Percentiles rank a stretch among this genome's conserved stretches.
Conservation (phyloP, 92 coral and sea anemone species). For the Desmophyllum pertusum region DNA sequence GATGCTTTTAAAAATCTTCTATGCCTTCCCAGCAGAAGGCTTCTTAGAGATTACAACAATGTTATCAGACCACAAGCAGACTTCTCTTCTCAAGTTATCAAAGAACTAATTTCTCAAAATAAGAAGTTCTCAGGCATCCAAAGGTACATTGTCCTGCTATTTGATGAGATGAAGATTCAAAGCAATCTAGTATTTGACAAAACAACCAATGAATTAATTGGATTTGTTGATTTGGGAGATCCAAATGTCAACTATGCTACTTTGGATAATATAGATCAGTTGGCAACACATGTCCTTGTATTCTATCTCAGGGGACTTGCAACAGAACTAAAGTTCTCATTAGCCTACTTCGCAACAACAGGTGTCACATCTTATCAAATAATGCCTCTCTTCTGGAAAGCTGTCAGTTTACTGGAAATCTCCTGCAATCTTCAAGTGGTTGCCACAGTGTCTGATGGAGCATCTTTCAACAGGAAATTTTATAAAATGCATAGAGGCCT, state of each 20-base stretch:
- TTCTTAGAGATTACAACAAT: slow-evolving; percentile 51
- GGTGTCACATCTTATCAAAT: slow-evolving; percentile 42
- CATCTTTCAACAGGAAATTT: slow-evolving; percentile 33
- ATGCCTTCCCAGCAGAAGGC: slow-evolving; percentile 43
- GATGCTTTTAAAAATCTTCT: slow-evolving; percentile 45
- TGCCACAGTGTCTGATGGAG: slow-evolving; percentile 43
- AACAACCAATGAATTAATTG: slow-evolving; percentile 52
- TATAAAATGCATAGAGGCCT: slow-evolving; percentile 42
- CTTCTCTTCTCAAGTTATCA: slow-evolving; percentile 22
- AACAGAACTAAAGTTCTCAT: slow-evolving; percentile 27
- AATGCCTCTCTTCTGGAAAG: slow-evolving; percentile 50
- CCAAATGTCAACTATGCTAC: slow-evolving; percentile 33
- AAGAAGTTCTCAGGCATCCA: not conserved
- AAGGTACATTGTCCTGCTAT: slow-evolving; percentile 8
- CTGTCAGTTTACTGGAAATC: slow-evolving; percentile 34
- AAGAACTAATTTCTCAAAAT: slow-evolving; percentile 7
- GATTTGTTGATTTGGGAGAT: slow-evolving; percentile 65
- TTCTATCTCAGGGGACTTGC: slow-evolving; percentile 45
- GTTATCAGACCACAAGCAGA: slow-evolving; percentile 47
- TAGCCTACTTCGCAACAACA: slow-evolving; percentile 35
- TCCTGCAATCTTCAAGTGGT: slow-evolving; percentile 34
- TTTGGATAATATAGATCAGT: slow-evolving; percentile 20
- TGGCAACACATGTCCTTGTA: slow-evolving; percentile 49
- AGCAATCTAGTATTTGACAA: slow-evolving; percentile 50
- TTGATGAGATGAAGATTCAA: slow-evolving; percentile 48